Conservation (phyloP, 2,797 vertebrate species). For the Coracias cyanogaster region DNA sequence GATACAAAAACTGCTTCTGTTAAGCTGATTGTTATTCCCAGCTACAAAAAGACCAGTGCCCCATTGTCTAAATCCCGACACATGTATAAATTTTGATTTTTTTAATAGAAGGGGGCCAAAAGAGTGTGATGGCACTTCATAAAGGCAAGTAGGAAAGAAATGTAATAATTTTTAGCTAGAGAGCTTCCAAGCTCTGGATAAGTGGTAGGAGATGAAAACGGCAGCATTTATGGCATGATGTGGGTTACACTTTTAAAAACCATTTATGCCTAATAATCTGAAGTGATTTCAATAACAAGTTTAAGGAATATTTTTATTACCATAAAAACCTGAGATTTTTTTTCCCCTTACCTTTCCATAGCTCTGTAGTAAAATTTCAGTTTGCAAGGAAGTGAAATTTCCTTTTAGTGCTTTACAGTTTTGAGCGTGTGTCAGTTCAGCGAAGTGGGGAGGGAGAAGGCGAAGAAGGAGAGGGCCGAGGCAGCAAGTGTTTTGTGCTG, state of each 20-base stretch:
- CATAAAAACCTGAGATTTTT: neutral
- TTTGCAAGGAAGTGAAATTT: neutral
- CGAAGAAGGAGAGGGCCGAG: neutral
- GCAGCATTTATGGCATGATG: neutral
- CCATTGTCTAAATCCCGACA: neutral
- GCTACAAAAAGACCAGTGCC: neutral
- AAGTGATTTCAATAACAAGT: neutral
- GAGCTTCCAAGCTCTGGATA: neutral
- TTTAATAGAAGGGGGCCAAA: neutral
- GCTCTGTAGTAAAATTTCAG: neutral
- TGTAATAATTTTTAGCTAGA: neutral
- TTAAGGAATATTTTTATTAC: neutral
- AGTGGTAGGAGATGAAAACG: neutral
- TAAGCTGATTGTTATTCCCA: slow-evolving; percentile 1
- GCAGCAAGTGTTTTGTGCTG: neutral
- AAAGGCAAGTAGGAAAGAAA: neutral
- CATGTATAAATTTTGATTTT: neutral
- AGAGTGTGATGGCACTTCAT: neutral
- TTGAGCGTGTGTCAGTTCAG: neutral
- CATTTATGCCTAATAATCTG: neutral
- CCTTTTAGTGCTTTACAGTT: neutral
- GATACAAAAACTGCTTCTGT: slow-evolving; percentile 13
- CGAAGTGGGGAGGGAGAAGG: neutral
- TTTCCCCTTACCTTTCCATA: neutral
- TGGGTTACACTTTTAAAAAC: neutral